Evolutionary conservation across 2,113 vertebrate genomes (phyloP), one percentile per base, ranked within the genome.

Genomic region (Scomber colias): DNA sequence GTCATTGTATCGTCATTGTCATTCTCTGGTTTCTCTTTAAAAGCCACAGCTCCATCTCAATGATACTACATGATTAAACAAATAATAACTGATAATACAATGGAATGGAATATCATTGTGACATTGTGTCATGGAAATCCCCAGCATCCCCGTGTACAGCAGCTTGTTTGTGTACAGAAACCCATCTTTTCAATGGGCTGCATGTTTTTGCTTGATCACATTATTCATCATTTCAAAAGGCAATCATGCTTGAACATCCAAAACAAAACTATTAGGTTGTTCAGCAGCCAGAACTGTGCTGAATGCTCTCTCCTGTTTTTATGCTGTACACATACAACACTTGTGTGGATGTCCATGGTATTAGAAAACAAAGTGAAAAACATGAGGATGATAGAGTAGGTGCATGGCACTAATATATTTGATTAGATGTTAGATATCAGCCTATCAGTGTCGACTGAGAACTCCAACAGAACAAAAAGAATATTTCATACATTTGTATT

Each of bases 211-310:
- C 68, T 27, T 53, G 50, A 73, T 72, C 57, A 65, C 59, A 80
- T 83, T 83, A 83, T 76, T 77, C 68, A 83, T 83, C 51, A 74
- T 83, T 76, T 64, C 19, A 61, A 81, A 83, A 73, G 54, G 68
- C 59, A 72, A 61, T 75, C 82, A 87, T 77, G 73, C 64, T 70
- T 65, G 71, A 82, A 71, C 30, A 67, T 66, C 17, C 68, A 74
- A 64, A 78, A 75, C 66, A 60, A 66, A 79, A 67, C 53, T 49
- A 54, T 71, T 60, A 66, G 35, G 13, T 27, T 72, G 31, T 50
- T 44, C 64, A 55, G 51, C 53, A 51, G 65, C 31, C 13, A 35
- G 6, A 21, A 27, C 54, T 21, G 31, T 30, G 40, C 35, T 55
- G 15, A 56, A 44, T 16, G 55, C 59, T 63, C 50, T 45, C 4